A percentile compares a stretch with the other conserved stretches of the same genome.
Conservation (phyloP, 2,113 vertebrate species). For the Cyprinodon brontotheroides region DNA sequence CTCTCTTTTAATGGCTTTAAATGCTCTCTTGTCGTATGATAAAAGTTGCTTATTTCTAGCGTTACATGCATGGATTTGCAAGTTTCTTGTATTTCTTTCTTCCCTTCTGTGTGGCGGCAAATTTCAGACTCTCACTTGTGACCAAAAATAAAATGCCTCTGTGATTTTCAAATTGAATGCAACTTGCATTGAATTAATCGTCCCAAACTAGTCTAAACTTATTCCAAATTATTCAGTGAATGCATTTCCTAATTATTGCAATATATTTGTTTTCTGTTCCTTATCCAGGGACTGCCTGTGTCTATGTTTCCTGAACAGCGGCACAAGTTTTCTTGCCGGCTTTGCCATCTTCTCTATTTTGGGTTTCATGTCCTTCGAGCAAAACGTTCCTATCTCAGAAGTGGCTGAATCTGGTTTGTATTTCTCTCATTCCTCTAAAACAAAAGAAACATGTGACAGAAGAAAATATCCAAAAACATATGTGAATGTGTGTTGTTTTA, state of each 20-base stretch:
- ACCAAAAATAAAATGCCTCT: too few species aligned
- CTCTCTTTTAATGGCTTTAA: too few species aligned
- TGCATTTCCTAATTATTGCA: neutral
- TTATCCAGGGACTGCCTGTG: slow-evolving; percentile 88
- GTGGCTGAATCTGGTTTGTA: slow-evolving; percentile 94
- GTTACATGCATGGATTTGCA: too few species aligned
- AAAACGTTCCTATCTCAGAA: slow-evolving; percentile 91
- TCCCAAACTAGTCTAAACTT: neutral
- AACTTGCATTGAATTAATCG: too few species aligned
- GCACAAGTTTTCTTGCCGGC: slow-evolving; percentile 94
- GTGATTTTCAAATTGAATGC: too few species aligned
- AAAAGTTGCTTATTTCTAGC: too few species aligned
- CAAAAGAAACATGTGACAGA: neutral
- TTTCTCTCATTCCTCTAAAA: neutral
- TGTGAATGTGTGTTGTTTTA: too few species aligned
- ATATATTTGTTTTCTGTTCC: neutral
- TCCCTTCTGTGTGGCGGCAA: too few species aligned
- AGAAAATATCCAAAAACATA: too few species aligned
- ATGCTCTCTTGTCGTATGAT: too few species aligned
- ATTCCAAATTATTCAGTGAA: neutral
- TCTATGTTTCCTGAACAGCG: slow-evolving; percentile 94
- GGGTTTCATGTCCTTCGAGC: slow-evolving; percentile 95
- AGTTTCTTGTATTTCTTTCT: too few species aligned
- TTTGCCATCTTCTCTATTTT: slow-evolving; percentile 98
- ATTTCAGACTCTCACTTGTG: too few species aligned